Evolutionary conservation across 2,113 vertebrate genomes (phyloP).

Genomic region (Daphoenositta chrysoptera): DNA sequence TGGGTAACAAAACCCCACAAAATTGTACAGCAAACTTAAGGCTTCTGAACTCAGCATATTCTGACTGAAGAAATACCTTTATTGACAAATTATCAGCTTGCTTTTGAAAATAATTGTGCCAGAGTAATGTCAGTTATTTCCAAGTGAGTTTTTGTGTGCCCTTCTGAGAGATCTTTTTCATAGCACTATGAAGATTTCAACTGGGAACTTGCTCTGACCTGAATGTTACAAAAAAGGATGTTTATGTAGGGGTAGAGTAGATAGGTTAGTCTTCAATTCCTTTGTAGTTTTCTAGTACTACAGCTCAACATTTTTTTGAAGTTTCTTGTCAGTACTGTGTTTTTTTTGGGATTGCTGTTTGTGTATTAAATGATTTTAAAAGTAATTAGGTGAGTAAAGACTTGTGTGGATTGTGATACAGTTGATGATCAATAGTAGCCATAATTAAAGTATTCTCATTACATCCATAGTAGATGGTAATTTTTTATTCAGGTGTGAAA

Average conservation of each 20-base stretch:
- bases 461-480: accelerated
- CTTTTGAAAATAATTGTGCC: background rate
- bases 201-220: background rate
- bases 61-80: background rate
- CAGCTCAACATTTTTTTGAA: background rate
- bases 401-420: background rate
- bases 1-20: background rate
- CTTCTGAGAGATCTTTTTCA: background rate
- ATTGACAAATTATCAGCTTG: background rate
- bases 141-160: background rate
- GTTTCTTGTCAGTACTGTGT: background rate
- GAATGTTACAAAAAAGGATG: background rate
- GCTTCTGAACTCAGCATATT: background rate
- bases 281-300: background rate
- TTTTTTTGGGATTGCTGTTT: background rate
- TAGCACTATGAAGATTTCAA: background rate
- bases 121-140: background rate
- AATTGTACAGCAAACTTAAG: background rate
- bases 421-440: background rate
- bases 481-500: background rate
- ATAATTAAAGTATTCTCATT: background rate
- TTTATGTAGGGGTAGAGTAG: background rate
- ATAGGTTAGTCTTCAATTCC: background rate
- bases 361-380: background rate
- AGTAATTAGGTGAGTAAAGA: background rate